Evolutionary conservation across 2,797 vertebrate genomes (phyloP), one percentile per base, ranked within the genome.

Genomic region (Eulemur mongoz): DNA sequence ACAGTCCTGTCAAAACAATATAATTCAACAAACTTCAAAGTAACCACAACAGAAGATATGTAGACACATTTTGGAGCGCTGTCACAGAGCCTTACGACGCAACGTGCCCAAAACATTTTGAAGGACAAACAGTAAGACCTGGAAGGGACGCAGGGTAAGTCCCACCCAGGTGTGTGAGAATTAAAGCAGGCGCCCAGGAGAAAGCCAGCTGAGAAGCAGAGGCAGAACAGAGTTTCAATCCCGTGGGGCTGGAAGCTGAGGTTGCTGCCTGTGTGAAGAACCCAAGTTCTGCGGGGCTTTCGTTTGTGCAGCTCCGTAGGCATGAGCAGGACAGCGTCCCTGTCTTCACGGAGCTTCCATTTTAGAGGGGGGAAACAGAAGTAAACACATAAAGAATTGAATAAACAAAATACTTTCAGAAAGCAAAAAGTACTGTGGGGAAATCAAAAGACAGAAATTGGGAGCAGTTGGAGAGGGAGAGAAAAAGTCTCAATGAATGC

Each of bases 1-100:
- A 97, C 96, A 98, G 91, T 91, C 84, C 86, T 89, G 93, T 97
- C 97, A 98, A 98, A 98, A 98, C 96, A 97, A 92, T 89, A 57
- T 45, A 94, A 89, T 92, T 96, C 96, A 96, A 89, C 83, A 89
- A 91, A 95, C 81, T 97, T 94, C 82, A 97, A 96, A 98, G 94
- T 57, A 97, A 94, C 96, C 86, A 87, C 96, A 97, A 96, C 73
- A 97, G 81, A 96, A 94, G 92, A 94, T 38, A 57, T 22, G 92
- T 30, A 65, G 92, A 79, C 65, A 75, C 79, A 67, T 86, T 91
- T 63, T 61, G 32, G n/a, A 92, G 83, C 7, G 35, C 72, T 75
- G 18, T 65, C 8, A 95, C 84, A 79, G 76, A 67, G 17, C 70
- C 73, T 78, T 17, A 9, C 70, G 27, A 57, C 8, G 59, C 80